These are phyloP conservation scores for Poecilus cupreus DNA, from an alignment of 2,888 invertebrate species.

Conservation along the genomic window DNA sequence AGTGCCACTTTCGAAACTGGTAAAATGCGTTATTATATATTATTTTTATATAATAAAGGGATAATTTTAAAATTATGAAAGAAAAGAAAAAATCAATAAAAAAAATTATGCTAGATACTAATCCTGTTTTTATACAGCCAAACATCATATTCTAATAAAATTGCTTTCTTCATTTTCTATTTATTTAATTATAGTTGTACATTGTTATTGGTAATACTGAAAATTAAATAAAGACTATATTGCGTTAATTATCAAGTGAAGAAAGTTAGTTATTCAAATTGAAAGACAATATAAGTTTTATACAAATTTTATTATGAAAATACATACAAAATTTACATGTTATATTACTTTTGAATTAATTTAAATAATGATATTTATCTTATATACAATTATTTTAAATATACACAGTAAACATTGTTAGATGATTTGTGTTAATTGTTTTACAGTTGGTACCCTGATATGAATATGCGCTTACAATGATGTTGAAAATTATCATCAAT, in stretches of 20 bases:
- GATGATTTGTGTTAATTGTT: not conserved
- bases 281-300: not conserved
- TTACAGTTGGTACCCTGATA: conserved; percentile 17
- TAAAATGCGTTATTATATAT: too few species aligned
- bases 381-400: conserved; percentile 25
- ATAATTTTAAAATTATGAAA: too few species aligned
- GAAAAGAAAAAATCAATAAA: too few species aligned
- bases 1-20: too few species aligned
- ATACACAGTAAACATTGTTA: not conserved
- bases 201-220: not conserved
- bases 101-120: too few species aligned
- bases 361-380: not conserved
- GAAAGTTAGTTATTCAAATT: too few species aligned
- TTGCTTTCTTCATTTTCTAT: too few species aligned
- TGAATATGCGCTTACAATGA: not conserved
- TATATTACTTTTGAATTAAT: conserved; percentile 9
- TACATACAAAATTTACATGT: conserved; percentile 19
- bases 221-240: too few species aligned
- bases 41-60: too few species aligned
- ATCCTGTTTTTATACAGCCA: too few species aligned
- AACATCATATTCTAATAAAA: too few species aligned
- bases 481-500: not conserved
- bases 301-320: conserved; percentile 39
- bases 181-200: not conserved
- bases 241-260: too few species aligned